Evolutionary conservation across 2,113 vertebrate species (phyloP), one percentile per base, ranked within the genome.

Genomic region (Crypturellus undulatus): DNA sequence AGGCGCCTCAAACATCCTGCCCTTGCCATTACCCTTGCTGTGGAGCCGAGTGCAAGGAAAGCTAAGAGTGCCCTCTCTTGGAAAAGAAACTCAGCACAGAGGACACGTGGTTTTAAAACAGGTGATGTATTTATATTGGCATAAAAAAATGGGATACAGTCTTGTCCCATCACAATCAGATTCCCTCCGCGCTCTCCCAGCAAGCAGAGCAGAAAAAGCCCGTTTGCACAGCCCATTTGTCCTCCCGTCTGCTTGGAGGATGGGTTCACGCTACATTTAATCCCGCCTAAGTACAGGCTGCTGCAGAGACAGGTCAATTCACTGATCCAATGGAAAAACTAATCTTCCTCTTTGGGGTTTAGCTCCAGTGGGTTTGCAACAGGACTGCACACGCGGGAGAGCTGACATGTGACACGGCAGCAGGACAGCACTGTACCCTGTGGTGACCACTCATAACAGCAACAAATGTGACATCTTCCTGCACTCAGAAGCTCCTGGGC

Each of bases 61-160:
- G 86, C 62, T 82, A 18, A 68, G 38, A 54, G 91, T 95, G 95
- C 92, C 96, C 92, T 82, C 94, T 95, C 75, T 91, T 91, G 92
- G 92, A 82, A 87, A 89, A 42, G 12, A 5, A 92, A 64, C 26
- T 63, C 34, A 25, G 40, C 59, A 43, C 40, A 40, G 69, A 68
- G 30, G 26, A 11, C 12, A 12, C 1, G 4, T 0, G 2, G 36
- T 24, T 90, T 51, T 83, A 71, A 92, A 85, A 75, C 4, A 77
- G 14, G 8, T 36, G 17, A 49, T 54, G 51, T 52, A 51, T 52
- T 26, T 72, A 71, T 28, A 6, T 20, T 38, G 19, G 34, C 52
- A 21, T 25, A 72, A 18, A 14, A 38, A 34, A 36, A 40, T 9
- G 36, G n/a, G n/a, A 40, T 26, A 26, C 19, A 30, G 26, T 71